Base-by-base conservation (phyloP, 2,113 vertebrate genomes). In the Anseranas semipalmata region DNA sequence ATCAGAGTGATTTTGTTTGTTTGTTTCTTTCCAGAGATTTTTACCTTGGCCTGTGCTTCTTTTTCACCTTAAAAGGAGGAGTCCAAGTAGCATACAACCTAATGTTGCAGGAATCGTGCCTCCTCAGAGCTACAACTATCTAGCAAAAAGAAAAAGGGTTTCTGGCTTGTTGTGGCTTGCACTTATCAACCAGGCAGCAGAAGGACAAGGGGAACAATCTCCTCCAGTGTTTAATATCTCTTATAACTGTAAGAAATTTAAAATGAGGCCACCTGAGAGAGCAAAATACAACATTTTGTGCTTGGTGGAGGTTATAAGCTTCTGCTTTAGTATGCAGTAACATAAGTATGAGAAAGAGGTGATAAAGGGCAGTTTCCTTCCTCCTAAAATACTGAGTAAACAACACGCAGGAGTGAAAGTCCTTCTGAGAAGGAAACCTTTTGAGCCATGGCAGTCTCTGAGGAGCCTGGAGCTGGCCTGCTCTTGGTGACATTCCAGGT, bases 11-110 rank as follows among this genome's bases (percentile, higher is more conserved):
- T 82, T 56, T 33, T 90, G 8, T 37, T 65, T 46, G 21, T 82
- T 92, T 93, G 15, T 39, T 91, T 95, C n/a, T 77, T 77, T 91
- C 28, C 13, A 37, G 45, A 60, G 16, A 33, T 45, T 95, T 97
- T 95, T 68, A 81, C 77, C 33, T 94, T 94, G 72, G 85, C 45
- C 52, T 37, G 5, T 48, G 39, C n/a, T 86, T 24, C 72, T 77
- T 84, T 76, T 87, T 87, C 30, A 24, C 28, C 35, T 39, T 50
- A n/a, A 59, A 67, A 92, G 53, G 11, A 75, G 18, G 71, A 81
- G 52, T 46, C 79, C 66, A 81, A 91, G 65, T 82, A 92, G 70
- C 53, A 15, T n/a, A 68, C 50, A 79, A 46, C 77, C 91, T 80
- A 48, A 19, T n/a, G 52, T 35, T 56, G 43, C 43, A 22, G 6